Conservation (phyloP, 1,140 invertebrate genomes). For the Dermatophagoides farinae region DNA sequence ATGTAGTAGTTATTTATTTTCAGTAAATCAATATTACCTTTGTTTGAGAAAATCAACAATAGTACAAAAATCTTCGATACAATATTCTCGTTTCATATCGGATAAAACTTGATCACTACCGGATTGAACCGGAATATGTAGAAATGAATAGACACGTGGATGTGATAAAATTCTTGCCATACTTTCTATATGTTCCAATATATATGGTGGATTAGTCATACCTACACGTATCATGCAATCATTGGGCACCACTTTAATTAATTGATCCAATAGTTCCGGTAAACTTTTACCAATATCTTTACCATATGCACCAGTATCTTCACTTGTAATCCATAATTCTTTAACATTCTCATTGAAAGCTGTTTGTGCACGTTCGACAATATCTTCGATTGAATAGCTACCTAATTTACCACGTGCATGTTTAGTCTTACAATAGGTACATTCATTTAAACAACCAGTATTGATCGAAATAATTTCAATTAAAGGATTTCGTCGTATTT, state of each 20-base stretch:
- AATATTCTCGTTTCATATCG: conserved; percentile 94
- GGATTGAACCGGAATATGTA: conserved; percentile 92
- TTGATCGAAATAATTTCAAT: conserved; percentile 97
- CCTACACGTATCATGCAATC: conserved; percentile 56
- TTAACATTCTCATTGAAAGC: conserved; percentile 74
- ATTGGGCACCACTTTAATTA: conserved; percentile 76
- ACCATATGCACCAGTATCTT: conserved; percentile 93
- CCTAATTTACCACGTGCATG: conserved; percentile 84
- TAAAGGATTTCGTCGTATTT: conserved; percentile 80
- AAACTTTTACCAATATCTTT: conserved; percentile 72
- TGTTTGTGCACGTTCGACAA: conserved; percentile 37
- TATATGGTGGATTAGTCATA: conserved; percentile 98
- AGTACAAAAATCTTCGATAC: conserved; percentile 58
- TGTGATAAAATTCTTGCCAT: conserved; percentile 71
- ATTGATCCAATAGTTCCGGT: conserved; percentile 58
- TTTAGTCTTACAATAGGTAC: conserved; percentile 97
- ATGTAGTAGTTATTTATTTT: conserved; percentile 11
- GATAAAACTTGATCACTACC: conserved; percentile 75
- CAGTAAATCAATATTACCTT: conserved; percentile 30
- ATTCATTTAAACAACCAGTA: conserved; percentile 88
- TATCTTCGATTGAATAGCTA: conserved; percentile 56
- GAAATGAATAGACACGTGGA: conserved; percentile 74
- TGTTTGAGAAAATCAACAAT: conserved; percentile 65
- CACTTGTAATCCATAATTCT: conserved; percentile 95
- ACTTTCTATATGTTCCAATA: conserved; percentile 70